These are phyloP conservation scores for Limnephilus marmoratus DNA, from an alignment of 2,888 invertebrate species.

Conservation along the genomic window DNA sequence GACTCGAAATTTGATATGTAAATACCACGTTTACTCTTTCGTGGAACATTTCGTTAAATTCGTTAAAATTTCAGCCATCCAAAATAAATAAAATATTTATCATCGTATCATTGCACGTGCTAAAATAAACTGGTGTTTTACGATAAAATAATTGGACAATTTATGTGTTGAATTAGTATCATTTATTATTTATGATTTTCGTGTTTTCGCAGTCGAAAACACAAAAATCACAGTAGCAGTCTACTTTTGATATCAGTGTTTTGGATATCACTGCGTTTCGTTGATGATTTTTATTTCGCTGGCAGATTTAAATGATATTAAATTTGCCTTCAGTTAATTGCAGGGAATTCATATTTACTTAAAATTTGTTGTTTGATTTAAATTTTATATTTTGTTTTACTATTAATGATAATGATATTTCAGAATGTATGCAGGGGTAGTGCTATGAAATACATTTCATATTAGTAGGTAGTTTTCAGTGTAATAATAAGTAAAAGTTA, in stretches of 20 bases:
- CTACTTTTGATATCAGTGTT: background rate
- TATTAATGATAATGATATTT: too few species aligned
- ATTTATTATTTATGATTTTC: background rate
- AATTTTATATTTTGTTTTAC: too few species aligned
- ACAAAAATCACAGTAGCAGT: too few species aligned
- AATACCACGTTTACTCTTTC: background rate
- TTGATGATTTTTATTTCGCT: background rate
- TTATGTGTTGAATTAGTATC: background rate
- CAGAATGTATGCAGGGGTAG: too few species aligned
- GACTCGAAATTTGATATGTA: background rate
- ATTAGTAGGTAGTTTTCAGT: too few species aligned
- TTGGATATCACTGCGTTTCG: background rate
- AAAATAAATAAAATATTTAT: background rate
- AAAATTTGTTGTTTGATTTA: too few species aligned
- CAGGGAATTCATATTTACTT: background rate
- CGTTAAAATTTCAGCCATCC: background rate
- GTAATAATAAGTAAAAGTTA: too few species aligned
- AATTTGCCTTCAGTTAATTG: background rate
- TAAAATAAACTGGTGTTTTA: background rate
- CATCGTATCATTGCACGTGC: background rate
- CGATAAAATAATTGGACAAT: background rate
- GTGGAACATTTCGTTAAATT: background rate
- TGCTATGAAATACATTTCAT: too few species aligned
- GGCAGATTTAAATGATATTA: background rate
- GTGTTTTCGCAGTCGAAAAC: background rate